Conservation (phyloP, 2,797 vertebrate species). For the Botia kubotai region DNA sequence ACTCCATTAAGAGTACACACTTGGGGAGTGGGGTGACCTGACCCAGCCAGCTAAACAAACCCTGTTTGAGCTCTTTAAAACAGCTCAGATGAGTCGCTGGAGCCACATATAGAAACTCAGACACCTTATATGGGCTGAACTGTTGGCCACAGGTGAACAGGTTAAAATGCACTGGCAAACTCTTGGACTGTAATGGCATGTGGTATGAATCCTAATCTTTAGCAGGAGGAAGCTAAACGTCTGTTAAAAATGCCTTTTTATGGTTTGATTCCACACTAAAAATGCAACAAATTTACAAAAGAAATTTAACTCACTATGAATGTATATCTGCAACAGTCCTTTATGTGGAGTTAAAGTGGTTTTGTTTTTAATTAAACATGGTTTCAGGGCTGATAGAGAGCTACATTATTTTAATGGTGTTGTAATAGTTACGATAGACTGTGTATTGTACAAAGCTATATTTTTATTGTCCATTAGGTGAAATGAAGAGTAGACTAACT, state of each 20-base stretch:
- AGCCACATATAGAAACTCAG: conserved; percentile 1
- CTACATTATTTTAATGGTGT: too few relatives aligned
- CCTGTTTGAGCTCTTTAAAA: conserved; percentile 19
- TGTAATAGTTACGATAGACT: too few relatives aligned
- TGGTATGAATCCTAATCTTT: conserved; percentile 10
- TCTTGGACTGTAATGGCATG: conserved; percentile 18
- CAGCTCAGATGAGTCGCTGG: not conserved
- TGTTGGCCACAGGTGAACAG: not conserved
- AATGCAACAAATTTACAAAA: too few relatives aligned
- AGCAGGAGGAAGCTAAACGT: too few relatives aligned
- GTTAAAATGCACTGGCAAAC: not conserved
- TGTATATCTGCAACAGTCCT: too few relatives aligned
- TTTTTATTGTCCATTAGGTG: not conserved
- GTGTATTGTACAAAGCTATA: too few relatives aligned
- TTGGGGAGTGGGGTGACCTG: conserved; percentile 43
- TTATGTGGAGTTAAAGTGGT: too few relatives aligned
- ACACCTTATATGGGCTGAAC: not conserved
- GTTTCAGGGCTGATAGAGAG: too few relatives aligned
- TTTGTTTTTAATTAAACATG: too few relatives aligned
- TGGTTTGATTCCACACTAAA: too few relatives aligned
- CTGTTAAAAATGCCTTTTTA: too few relatives aligned
- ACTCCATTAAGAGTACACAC: conserved; percentile 33
- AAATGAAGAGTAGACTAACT: not conserved
- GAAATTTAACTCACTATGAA: too few relatives aligned
- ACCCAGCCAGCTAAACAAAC: conserved; percentile 45